Conservation (phyloP, 2,797 vertebrate genomes). For the Halcyon smyrnensis region DNA sequence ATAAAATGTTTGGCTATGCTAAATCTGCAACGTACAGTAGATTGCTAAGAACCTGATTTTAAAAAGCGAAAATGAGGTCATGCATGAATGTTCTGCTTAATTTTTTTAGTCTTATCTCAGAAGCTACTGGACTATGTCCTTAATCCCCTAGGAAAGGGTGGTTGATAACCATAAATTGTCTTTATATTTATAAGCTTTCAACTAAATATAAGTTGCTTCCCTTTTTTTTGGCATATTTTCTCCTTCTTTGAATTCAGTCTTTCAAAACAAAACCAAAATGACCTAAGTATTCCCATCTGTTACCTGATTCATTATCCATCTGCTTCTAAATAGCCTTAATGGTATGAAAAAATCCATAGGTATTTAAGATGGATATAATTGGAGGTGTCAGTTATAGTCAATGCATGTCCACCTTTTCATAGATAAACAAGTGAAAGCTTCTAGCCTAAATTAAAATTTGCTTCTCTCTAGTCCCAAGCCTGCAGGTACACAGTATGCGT, state of each 20-base stretch:
- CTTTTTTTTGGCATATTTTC: not conserved
- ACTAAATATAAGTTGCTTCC: not conserved
- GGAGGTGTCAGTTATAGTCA: not conserved
- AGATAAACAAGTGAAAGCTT: not conserved
- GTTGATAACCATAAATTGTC: not conserved
- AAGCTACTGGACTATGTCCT: not conserved
- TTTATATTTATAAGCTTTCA: not conserved
- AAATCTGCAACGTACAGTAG: not conserved
- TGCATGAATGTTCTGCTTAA: not conserved
- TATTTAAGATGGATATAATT: not conserved
- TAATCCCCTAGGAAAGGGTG: not conserved
- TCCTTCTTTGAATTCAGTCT: not conserved
- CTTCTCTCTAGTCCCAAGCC: not conserved
- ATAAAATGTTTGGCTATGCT: not conserved
- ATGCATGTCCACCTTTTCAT: not conserved
- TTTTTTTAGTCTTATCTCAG: not conserved
- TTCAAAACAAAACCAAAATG: not conserved
- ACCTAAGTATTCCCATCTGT: not conserved
- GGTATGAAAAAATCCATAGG: not conserved
- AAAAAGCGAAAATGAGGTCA: not conserved
- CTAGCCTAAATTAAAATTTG: not conserved
- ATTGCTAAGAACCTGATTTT: not conserved
- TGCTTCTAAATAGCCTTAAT: not conserved
- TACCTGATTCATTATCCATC: not conserved
- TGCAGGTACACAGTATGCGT: not conserved